Evolutionary conservation across 2,797 vertebrate species (phyloP).

Genomic region (Vireo griseus): DNA sequence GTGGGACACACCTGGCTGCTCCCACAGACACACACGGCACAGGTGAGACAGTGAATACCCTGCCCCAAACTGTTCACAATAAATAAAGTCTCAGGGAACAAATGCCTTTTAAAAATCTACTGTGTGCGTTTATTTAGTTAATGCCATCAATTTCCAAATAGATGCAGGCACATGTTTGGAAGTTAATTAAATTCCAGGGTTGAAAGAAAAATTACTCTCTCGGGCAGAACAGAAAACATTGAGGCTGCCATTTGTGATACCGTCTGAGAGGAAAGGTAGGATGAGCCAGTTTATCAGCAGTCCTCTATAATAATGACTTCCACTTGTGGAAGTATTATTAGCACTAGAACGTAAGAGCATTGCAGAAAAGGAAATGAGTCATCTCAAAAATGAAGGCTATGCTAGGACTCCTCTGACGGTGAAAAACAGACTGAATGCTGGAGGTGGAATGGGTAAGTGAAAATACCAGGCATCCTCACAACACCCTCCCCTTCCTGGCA

Average conservation of each 20-base stretch:
- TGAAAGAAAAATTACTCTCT: conserved; percentile 21
- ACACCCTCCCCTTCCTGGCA: neutral
- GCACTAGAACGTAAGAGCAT: neutral
- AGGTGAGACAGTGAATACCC: neutral
- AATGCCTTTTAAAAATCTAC: neutral
- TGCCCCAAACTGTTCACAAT: neutral
- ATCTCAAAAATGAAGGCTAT: neutral
- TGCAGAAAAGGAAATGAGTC: conserved; percentile 41
- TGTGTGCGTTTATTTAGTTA: neutral
- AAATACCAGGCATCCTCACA: neutral
- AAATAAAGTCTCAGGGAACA: neutral
- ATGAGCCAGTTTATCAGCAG: conserved; percentile 26
- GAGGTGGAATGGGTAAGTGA: neutral
- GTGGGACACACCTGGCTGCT: neutral
- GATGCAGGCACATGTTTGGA: neutral
- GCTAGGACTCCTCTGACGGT: neutral
- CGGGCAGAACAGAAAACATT: neutral
- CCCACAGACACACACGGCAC: fast-evolving
- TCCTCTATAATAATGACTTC: conserved; percentile 14
- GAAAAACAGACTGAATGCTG: neutral
- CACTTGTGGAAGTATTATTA: conserved; percentile 28
- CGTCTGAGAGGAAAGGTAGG: neutral
- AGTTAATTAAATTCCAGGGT: neutral
- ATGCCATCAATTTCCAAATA: neutral
- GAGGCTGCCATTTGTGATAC: neutral